These are phyloP conservation scores for Scatophagus argus DNA, from an alignment of 2,113 vertebrate genomes.

Conservation along the genomic window DNA sequence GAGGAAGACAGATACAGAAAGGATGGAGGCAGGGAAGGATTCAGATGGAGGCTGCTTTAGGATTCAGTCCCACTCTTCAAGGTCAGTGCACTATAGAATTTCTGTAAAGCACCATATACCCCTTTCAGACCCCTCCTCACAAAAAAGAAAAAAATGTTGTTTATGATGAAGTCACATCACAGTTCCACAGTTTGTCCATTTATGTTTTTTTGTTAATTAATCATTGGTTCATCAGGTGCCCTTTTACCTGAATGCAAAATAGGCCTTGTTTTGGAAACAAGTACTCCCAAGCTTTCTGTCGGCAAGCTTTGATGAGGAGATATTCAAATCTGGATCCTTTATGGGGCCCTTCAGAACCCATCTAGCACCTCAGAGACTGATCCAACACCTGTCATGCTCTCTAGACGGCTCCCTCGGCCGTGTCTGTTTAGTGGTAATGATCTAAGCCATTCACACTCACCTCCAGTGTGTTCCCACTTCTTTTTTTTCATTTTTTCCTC, in stretches of 20 bases:
- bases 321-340: constrained; percentile 25
- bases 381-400: constrained; percentile 49
- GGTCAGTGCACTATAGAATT: constrained; percentile 43
- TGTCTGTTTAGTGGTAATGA: constrained; percentile 51
- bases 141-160: not conserved
- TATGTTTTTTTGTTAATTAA: not conserved
- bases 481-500: not conserved
- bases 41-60: constrained; percentile 27
- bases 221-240: not conserved
- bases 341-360: not conserved
- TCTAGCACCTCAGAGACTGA: constrained; percentile 34
- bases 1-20: not conserved
- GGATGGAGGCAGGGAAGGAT: constrained; percentile 2
- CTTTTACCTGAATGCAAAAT: not conserved
- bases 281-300: not conserved
- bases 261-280: not conserved
- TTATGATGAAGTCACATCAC: not conserved
- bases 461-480: not conserved
- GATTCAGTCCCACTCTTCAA: constrained; percentile 54
- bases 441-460: constrained; percentile 44
- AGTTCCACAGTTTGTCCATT: not conserved
- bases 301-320: not conserved
- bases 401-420: constrained; percentile 20
- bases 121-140: not conserved
- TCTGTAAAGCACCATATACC: constrained; percentile 24